A percentile compares a stretch with the other conserved stretches of the same genome.
Evolutionary conservation across 2,113 vertebrate genomes (phyloP).

Genomic region (Dissostichus mawsoni): DNA sequence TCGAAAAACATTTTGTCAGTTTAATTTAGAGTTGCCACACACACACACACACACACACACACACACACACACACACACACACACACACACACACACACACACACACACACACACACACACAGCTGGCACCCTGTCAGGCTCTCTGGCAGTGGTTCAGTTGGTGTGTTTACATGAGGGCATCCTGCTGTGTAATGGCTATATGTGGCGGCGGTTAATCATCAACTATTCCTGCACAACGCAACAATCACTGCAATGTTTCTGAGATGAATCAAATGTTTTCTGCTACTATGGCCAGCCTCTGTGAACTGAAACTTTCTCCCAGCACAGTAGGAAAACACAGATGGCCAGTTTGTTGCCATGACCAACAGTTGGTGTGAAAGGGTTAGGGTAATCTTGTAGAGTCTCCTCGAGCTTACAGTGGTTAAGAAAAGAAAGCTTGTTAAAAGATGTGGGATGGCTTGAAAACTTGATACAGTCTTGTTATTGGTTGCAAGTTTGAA

Average conservation of each 20-base stretch:
- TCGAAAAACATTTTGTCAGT: not conserved
- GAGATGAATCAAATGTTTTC: conserved; percentile 44
- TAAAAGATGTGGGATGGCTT: not conserved
- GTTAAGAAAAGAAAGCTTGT: conserved; percentile 18
- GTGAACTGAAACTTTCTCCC: conserved; percentile 66
- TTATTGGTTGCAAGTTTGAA: conserved; percentile 12
- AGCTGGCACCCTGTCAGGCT: conserved; percentile 12
- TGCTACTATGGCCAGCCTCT: conserved; percentile 45
- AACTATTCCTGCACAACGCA: conserved; percentile 41
- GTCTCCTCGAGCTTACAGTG: conserved; percentile 1
- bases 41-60: not conserved
- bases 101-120: too few relatives aligned
- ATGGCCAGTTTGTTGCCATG: conserved; percentile 54
- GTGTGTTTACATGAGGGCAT: conserved; percentile 67
- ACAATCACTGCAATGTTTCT: conserved; percentile 39
- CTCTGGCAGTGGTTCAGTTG: conserved; percentile 45
- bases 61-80: not conserved
- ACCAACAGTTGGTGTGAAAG: conserved; percentile 44
- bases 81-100: not conserved
- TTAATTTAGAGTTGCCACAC: not conserved
- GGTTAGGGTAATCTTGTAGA: conserved; percentile 10
- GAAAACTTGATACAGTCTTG: not conserved
- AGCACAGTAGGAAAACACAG: conserved; percentile 52
- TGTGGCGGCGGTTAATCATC: conserved; percentile 74
- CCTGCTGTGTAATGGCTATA: conserved; percentile 64